These are phyloP conservation scores for Bombus confusus DNA, from an alignment of 1,140 invertebrate genomes.

Conservation along the genomic window DNA sequence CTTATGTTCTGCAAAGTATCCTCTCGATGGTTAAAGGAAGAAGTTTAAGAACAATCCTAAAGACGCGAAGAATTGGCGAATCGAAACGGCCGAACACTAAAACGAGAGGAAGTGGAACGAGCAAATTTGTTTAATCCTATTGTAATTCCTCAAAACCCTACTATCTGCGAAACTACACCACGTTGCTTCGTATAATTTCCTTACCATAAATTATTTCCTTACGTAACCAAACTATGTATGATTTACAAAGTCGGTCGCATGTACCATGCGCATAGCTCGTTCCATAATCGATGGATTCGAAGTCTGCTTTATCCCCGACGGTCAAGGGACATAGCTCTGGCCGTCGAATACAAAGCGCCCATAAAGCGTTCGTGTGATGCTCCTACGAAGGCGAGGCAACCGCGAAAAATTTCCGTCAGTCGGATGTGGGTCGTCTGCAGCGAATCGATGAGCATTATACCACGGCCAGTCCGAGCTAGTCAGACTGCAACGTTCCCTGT, in stretches of 20 bases:
- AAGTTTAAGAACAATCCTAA: too few relatives aligned
- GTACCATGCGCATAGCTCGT: not conserved
- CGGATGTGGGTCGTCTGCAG: slow-evolving; percentile 1
- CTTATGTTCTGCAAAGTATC: too few relatives aligned
- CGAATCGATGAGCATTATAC: slow-evolving; percentile 23
- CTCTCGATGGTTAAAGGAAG: too few relatives aligned
- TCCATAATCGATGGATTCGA: slow-evolving; percentile 29
- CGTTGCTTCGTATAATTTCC: too few relatives aligned
- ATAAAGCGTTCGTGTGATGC: not conserved
- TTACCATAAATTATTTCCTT: too few relatives aligned
- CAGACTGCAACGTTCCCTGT: not conserved
- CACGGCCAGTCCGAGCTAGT: not conserved
- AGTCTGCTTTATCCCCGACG: not conserved
- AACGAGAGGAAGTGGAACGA: too few relatives aligned
- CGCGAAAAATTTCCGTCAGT: slow-evolving; percentile 27
- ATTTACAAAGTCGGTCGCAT: not conserved
- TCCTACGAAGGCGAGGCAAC: not conserved
- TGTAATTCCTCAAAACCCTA: too few relatives aligned
- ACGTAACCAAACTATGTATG: not conserved
- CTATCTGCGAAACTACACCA: too few relatives aligned
- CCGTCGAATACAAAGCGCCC: not conserved
- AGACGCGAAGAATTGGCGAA: too few relatives aligned
- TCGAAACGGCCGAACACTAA: too few relatives aligned
- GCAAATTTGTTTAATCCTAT: too few relatives aligned
- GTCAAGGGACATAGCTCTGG: not conserved